phyloP scores from a whole-genome alignment of 2,113 vertebrate genomes.

The Heloderma charlesbogerti region DNA sequence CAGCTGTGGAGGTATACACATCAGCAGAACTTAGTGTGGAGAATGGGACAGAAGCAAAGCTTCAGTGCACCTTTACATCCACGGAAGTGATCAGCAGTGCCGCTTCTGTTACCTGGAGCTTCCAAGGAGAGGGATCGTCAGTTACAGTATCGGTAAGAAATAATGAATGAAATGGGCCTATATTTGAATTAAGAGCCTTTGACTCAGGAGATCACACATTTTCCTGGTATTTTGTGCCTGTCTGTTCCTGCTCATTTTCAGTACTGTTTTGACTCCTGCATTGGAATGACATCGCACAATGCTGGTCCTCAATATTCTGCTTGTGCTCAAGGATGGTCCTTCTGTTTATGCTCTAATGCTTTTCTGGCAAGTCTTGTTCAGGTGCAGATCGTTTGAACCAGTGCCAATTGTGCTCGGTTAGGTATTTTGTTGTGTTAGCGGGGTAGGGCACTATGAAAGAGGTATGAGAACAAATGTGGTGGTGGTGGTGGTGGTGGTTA shows the following conservation, averaged over 20 bases:
- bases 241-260: not conserved
- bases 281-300: not conserved
- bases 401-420: not conserved
- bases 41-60: conserved; percentile 88
- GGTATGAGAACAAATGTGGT: not conserved
- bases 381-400: not conserved
- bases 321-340: not conserved
- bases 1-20: conserved; percentile 84
- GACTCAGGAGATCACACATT: not conserved
- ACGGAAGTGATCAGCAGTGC: conserved; percentile 78
- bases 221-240: not conserved
- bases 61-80: conserved; percentile 89
- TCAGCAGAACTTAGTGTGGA: conserved; percentile 85
- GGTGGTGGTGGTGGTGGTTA: not conserved
- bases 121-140: conserved; percentile 79
- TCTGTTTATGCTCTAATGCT: not conserved
- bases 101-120: conserved; percentile 86
- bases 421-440: not conserved
- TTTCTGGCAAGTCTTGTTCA: not conserved
- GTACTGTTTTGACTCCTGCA: not conserved
- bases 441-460: not conserved
- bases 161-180: not conserved
- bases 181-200: not conserved
- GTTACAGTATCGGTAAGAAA: conserved; percentile 76
- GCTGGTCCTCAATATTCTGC: not conserved